These are phyloP conservation scores for Caenorhabditis sinica DNA, from an alignment of 2,888 invertebrate genomes.

Conservation along the genomic window DNA sequence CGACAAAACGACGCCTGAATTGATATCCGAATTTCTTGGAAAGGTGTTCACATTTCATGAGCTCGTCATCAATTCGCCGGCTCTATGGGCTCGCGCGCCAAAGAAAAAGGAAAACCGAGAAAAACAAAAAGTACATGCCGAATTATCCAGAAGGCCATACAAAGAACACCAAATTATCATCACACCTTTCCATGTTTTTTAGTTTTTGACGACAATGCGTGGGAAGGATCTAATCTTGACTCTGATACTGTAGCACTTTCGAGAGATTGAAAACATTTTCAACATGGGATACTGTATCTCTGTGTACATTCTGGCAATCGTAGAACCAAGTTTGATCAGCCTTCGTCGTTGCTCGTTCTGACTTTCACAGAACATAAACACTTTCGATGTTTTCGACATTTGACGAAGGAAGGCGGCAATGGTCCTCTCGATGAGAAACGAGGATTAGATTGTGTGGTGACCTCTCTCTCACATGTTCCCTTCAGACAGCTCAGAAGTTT, in stretches of 20 bases:
- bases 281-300: conserved; percentile 33
- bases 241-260: background rate
- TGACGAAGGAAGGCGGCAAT: conserved; percentile 29
- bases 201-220: conserved; percentile 17
- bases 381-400: conserved; percentile 65
- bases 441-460: conserved; percentile 62
- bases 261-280: conserved; percentile 8
- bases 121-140: conserved; percentile 62
- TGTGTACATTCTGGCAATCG: background rate
- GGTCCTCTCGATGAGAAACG: conserved; percentile 57
- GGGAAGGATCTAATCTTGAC: conserved; percentile 5
- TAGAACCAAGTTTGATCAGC: conserved; percentile 56
- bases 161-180: conserved; percentile 60
- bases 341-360: conserved; percentile 12
- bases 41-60: conserved; percentile 40
- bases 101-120: conserved; percentile 42
- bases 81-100: conserved; percentile 19
- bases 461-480: conserved; percentile 49
- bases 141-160: conserved; percentile 65
- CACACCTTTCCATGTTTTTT: conserved; percentile 33
- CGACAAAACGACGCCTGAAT: conserved; percentile 32
- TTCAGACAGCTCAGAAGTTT: conserved; percentile 59
- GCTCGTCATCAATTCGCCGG: conserved; percentile 51
- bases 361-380: conserved; percentile 53
- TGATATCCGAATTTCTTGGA: conserved; percentile 45